Conservation (phyloP, 2,888 invertebrate species). For the Drosophila mayaguana region DNA sequence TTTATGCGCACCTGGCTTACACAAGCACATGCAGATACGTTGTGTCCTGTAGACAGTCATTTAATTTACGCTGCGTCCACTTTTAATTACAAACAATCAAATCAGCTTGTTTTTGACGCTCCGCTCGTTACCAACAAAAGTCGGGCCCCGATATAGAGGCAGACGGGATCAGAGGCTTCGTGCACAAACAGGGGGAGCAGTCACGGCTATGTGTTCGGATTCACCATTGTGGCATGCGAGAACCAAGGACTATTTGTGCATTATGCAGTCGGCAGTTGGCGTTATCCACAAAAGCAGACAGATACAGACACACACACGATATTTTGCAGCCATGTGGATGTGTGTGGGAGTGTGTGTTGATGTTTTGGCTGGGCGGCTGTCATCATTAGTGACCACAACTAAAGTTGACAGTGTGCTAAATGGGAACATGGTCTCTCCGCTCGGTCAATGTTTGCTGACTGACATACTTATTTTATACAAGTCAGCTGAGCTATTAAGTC, state of each 20-base stretch:
- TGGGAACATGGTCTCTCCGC: constrained; percentile 56
- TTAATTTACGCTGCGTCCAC: constrained; percentile 75
- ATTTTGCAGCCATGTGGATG: background rate
- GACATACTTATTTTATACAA: constrained; percentile 44
- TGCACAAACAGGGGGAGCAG: background rate
- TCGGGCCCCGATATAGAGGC: constrained; percentile 15
- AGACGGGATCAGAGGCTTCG: background rate
- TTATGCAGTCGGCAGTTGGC: constrained; percentile 44
- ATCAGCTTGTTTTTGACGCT: constrained; percentile 69
- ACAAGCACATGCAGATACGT: constrained; percentile 3
- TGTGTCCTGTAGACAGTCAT: constrained; percentile 59
- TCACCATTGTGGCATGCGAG: constrained; percentile 30
- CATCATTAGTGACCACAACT: constrained; percentile 80
- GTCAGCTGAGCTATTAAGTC: constrained; percentile 66
- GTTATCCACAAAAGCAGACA: constrained; percentile 33
- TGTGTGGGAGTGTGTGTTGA: constrained; percentile 36
- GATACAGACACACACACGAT: constrained; percentile 15
- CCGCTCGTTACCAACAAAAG: constrained; percentile 27
- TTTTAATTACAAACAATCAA: constrained; percentile 83
- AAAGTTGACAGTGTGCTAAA: constrained; percentile 77
- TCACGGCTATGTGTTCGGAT: constrained; percentile 8
- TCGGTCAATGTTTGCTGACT: constrained; percentile 19
- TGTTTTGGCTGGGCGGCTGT: constrained; percentile 72
- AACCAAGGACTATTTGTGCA: constrained; percentile 56
- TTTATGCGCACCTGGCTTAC: constrained; percentile 53